Conservation (phyloP, 2,888 invertebrate genomes). For the Caenorhabditis parvicauda region DNA sequence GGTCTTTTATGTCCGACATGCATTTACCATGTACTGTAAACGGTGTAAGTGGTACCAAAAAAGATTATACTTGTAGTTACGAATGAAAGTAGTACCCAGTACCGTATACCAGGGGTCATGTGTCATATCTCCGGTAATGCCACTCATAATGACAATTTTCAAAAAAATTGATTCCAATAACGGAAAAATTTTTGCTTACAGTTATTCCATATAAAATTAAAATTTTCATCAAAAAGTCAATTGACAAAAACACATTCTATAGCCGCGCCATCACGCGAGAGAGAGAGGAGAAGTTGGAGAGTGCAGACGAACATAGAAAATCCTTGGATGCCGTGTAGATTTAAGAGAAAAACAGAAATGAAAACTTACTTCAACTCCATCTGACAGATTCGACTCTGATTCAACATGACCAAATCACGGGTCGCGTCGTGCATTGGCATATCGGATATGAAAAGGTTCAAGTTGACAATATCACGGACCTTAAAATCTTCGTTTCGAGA, state of each 20-base stretch:
- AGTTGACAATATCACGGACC: conserved; percentile 49
- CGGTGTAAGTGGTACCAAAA: too few species aligned
- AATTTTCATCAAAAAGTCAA: conserved; percentile 1
- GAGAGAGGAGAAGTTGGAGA: too few species aligned
- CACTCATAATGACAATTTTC: too few species aligned
- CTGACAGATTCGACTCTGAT: conserved; percentile 56
- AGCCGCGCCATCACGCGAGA: too few species aligned
- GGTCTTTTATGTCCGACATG: too few species aligned
- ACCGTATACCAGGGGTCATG: too few species aligned
- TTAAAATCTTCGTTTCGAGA: conserved; percentile 1
- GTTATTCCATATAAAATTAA: too few species aligned
- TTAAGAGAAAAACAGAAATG: not conserved
- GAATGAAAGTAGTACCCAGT: too few species aligned
- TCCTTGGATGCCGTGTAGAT: not conserved
- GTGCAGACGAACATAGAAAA: too few species aligned
- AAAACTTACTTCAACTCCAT: conserved; percentile 52
- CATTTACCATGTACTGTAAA: too few species aligned
- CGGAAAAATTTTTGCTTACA: too few species aligned
- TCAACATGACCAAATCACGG: conserved; percentile 56
- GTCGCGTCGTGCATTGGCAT: conserved; percentile 61
- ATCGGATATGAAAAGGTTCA: conserved; percentile 56
- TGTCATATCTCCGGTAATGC: conserved; percentile 3
- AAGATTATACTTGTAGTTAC: not conserved
- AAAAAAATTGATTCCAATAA: too few species aligned
- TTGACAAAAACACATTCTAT: not conserved